Base-by-base conservation (phyloP, 2,888 invertebrate genomes). In the Sympetrum striolatum region DNA sequence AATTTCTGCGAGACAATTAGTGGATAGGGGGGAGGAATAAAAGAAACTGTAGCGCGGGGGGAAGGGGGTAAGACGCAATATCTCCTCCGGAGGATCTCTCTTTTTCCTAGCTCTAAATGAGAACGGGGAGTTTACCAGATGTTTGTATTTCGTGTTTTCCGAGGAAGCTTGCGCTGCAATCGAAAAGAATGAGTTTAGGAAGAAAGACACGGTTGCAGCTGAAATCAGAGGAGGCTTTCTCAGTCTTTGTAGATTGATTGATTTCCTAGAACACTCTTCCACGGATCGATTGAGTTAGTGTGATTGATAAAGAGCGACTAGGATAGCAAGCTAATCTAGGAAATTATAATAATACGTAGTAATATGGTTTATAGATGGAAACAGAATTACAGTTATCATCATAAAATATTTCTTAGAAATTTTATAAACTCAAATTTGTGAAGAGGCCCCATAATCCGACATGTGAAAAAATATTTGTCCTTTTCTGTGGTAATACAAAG, bases 1-100 rank as follows among this genome's bases (percentile, higher is more conserved):
- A 86, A 86, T 86, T 86, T 86, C 86, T 86, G 64, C 60, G 86
- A 86, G 86, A 86, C 86, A 86, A 86, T 86, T 86, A 86, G 86
- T n/a, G 86, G 31, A 53, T n/a, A 53, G 25, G 15, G 48, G n/a
- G 81, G 35, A 60, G 60, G 37, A 10, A 60, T 35, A n/a, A n/a
- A n/a, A 37, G n/a, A 60, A 37, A 37, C 35, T 53, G 81, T 18
- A 44, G 81, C n/a, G 81, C 14, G 22, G 44, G 48, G 25, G 44
- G 25, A 81, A 48, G 48, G 25, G 48, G n/a, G 44, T 73, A 73
- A 73, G 25, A 73, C 73, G 73, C 25, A 73, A 73, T 73, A 73
- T 73, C 73, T 73, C 31, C 31, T 10, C 8, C 14, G 31, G 31
- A 73, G 25, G 31, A 73, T 73, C 10, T 73, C 31, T 25, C 22